A percentile compares a stretch with the other conserved stretches of the same genome.
These are phyloP conservation scores for Geothlypis trichas DNA, from an alignment of 2,113 vertebrate genomes.

Conservation along the genomic window DNA sequence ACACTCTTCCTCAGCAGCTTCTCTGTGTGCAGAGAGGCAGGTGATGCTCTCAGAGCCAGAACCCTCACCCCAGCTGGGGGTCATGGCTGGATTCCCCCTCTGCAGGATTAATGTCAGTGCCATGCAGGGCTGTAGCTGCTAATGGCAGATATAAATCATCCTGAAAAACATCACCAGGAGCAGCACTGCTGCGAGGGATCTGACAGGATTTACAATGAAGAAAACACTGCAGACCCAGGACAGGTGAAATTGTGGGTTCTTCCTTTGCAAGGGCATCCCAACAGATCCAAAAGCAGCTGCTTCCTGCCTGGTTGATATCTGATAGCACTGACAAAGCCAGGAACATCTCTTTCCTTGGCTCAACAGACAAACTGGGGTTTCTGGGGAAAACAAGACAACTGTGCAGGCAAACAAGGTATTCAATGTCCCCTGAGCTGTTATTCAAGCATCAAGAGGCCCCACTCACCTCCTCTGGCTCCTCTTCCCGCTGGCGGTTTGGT, in stretches of 20 bases:
- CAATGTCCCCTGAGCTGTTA: rapidly evolving
- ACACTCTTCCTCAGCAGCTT: neutral
- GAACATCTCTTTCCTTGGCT: neutral
- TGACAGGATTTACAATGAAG: neutral
- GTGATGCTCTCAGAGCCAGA: neutral
- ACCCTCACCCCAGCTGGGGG: neutral
- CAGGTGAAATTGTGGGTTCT: neutral
- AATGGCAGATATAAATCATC: neutral
- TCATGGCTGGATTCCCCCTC: neutral
- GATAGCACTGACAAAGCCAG: neutral
- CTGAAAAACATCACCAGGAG: neutral
- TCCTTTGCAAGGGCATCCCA: neutral
- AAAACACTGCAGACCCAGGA: neutral
- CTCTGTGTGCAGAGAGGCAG: neutral
- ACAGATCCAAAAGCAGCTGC: neutral
- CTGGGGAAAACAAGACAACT: neutral
- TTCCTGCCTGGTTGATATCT: neutral
- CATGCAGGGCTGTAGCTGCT: neutral
- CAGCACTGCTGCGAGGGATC: neutral
- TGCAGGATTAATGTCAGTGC: neutral
- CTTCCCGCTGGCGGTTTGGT: slow-evolving; percentile 91
- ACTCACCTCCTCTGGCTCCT: slow-evolving; percentile 92
- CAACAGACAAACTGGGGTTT: neutral
- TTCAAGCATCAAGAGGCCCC: neutral
- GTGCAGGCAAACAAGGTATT: neutral